Conservation (phyloP, 1,140 invertebrate genomes). For the Atta texana region DNA sequence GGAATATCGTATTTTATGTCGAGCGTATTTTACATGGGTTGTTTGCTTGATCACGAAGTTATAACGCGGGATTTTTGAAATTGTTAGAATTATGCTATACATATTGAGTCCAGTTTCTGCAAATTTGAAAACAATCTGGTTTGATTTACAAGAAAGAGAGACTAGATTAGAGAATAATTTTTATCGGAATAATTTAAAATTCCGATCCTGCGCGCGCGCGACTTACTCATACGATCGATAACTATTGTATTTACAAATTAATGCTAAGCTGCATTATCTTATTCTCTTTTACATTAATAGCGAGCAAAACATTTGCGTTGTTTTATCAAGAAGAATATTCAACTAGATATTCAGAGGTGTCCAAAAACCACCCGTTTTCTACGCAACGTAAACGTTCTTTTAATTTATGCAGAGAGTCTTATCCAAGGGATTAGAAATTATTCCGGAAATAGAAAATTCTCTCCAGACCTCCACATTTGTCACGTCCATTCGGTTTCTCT, state of each 20-base stretch:
- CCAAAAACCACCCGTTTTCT: neutral
- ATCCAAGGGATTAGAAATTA: slow-evolving; percentile 11
- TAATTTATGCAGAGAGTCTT: neutral
- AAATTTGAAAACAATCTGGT: neutral
- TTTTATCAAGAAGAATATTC: neutral
- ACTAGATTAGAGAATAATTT: neutral
- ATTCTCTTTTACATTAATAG: neutral
- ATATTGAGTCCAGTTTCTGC: neutral
- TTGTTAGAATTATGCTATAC: neutral
- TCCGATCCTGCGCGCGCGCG: neutral
- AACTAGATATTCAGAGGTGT: neutral
- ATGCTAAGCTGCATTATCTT: neutral
- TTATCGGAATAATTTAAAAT: neutral
- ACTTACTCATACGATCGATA: neutral
- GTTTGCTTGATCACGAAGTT: neutral
- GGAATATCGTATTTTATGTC: neutral
- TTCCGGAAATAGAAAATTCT: slow-evolving; percentile 16
- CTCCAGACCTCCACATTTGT: neutral
- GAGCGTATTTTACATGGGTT: neutral
- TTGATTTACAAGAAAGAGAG: neutral
- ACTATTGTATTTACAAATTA: neutral
- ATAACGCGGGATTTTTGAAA: neutral
- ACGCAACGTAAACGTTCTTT: neutral
- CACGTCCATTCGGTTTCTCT: neutral
- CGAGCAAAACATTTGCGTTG: neutral